Evolutionary conservation across 2,113 vertebrate species (phyloP).

Genomic region (Axis porcinus): DNA sequence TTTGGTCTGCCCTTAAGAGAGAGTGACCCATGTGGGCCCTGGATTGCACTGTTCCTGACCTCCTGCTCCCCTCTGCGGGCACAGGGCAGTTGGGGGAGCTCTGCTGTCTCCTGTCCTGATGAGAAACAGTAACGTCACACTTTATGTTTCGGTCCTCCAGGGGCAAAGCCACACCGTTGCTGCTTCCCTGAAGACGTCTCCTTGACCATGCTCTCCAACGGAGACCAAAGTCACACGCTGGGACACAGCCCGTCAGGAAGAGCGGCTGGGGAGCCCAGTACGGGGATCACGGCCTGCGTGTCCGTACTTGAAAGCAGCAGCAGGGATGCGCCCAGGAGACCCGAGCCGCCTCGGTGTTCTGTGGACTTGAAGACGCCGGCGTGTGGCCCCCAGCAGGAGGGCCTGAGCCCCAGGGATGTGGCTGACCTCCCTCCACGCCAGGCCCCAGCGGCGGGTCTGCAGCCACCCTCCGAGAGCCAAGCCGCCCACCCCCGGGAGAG

Average conservation of each 20-base stretch:
- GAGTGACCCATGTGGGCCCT: background rate
- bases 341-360: conserved; percentile 75
- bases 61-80: fast-evolving
- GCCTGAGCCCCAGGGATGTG: conserved; percentile 55
- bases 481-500: conserved; percentile 51
- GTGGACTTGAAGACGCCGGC: conserved; percentile 82
- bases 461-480: conserved; percentile 49
- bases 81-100: background rate
- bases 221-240: conserved; percentile 74
- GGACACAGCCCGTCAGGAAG: background rate
- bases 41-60: background rate
- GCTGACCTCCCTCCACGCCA: background rate
- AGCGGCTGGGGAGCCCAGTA: conserved; percentile 49
- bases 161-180: conserved; percentile 85
- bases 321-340: conserved; percentile 73
- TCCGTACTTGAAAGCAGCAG: conserved; percentile 61
- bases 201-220: conserved; percentile 74
- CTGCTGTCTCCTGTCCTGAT: background rate
- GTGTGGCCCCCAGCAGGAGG: conserved; percentile 77
- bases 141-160: conserved; percentile 79
- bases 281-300: conserved; percentile 42
- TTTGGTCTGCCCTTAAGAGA: background rate
- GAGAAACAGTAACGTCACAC: conserved; percentile 20
- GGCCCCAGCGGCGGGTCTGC: conserved; percentile 49
- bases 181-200: conserved; percentile 79